A percentile compares a stretch with the other conserved stretches of the same genome.
Evolutionary conservation across 2,888 invertebrate species (phyloP).

Genomic region (Phengaris alcon): DNA sequence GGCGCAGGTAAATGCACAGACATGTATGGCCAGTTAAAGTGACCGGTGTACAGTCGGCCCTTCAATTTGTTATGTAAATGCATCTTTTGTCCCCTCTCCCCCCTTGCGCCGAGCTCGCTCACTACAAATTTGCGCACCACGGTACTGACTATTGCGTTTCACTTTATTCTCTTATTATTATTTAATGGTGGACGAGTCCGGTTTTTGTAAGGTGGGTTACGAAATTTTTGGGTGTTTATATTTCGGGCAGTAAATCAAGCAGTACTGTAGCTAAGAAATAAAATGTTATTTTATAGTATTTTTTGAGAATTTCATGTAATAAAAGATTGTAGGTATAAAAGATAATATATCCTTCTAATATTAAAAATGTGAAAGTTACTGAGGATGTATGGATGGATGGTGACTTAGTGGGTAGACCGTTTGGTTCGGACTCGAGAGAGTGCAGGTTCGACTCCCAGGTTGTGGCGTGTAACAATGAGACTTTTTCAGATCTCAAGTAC

Average conservation of each 20-base stretch:
- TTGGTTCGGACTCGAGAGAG: no score
- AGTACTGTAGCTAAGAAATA: no score
- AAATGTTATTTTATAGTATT: not conserved
- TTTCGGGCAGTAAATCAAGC: no score
- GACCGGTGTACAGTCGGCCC: conserved; percentile 48
- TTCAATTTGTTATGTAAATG: conserved; percentile 78
- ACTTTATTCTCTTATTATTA: conserved; percentile 6
- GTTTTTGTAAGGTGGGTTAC: no score
- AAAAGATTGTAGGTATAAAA: no score
- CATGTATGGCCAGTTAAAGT: conserved; percentile 29
- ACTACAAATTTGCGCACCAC: conserved; percentile 43
- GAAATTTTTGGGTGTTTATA: not conserved
- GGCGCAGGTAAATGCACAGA: conserved; percentile 9
- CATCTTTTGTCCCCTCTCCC: conserved; percentile 65
- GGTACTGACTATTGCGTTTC: not conserved
- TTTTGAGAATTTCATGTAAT: not conserved
- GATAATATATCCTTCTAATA: no score
- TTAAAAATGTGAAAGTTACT: no score
- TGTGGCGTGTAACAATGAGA: no score
- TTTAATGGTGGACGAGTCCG: not conserved
- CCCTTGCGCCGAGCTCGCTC: conserved; percentile 38
- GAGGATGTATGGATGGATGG: no score
- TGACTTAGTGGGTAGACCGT: no score
- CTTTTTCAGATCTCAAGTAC: no score
- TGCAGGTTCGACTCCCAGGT: no score